phyloP scores from a whole-genome alignment of 2,797 vertebrate species.

The Sebastes nivosus region DNA sequence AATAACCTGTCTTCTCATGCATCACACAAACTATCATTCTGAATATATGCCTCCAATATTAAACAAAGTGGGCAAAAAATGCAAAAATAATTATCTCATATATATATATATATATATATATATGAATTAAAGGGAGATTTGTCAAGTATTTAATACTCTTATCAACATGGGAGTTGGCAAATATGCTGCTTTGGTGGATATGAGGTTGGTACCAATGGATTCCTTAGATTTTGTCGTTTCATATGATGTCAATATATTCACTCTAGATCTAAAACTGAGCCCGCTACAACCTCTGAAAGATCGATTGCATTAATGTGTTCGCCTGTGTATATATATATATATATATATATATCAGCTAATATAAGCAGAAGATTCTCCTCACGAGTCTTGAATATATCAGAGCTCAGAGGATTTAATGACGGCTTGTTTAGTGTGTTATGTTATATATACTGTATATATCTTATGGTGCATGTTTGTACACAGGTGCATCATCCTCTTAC shows the following conservation, averaged over 20 bases:
- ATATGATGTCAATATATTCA: too few species aligned
- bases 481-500: constrained; percentile 77
- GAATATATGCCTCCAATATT: constrained; percentile 9
- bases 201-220: too few species aligned
- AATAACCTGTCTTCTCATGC: constrained; percentile 28
- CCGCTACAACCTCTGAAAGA: too few species aligned
- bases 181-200: too few species aligned
- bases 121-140: too few species aligned
- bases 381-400: neutral
- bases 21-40: constrained; percentile 1
- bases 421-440: neutral
- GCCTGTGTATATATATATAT: neutral
- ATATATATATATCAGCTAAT: neutral
- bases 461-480: neutral
- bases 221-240: too few species aligned
- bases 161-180: too few species aligned
- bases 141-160: too few species aligned
- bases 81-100: neutral
- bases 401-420: neutral
- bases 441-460: too few species aligned
- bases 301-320: too few species aligned
- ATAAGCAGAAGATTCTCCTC: neutral
- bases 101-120: too few species aligned
- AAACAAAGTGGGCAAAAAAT: constrained; percentile 5
- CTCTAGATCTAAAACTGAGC: too few species aligned